Base-by-base conservation (phyloP, 2,113 vertebrate species). In the Takifugu flavidus region DNA sequence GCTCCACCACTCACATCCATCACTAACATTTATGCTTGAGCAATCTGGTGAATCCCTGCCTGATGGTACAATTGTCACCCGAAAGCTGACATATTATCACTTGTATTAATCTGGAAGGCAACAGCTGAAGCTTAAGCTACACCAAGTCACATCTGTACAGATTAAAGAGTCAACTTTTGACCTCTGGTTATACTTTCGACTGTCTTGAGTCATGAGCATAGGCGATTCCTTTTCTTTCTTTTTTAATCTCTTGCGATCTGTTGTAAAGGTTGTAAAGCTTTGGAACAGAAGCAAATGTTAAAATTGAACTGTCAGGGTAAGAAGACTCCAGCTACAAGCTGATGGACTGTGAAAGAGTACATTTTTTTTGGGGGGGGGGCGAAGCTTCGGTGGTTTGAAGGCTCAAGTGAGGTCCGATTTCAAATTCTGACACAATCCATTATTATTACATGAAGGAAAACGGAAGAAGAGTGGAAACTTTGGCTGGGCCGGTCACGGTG, bases 361-460 rank as follows among this genome's bases (percentile, higher is more conserved):
- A 34, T 34, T 2, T 39, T 11, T 20, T 20, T 20, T 1, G 20
- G 20, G 20, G 1, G 20, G 34, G 20, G n/a, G 3, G 46, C 3
- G 12, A 59, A 26, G 20, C 8, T 54, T 26, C 5, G 7, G 31
- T 34, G 6, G 39, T 54, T n/a, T 53, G 25, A 49, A 67, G 0
- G n/a, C 6, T 12, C 50, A 69, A 69, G 39, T 8, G 3, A 55
- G 52, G 3, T 6, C 15, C 2, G 12, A 51, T 75, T 59, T 45
- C 6, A 78, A 56, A 75, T 39, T 77, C 53, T 56, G 54, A 75
- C 59, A 47, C 3, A 52, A 53, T 34, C 29, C 46, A 61, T 79
- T 76, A 78, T 68, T 65, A 60, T 74, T 78, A 1, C 50, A 71
- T 70, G 63, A 70, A 63, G 56, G 39, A 50, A 44, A 31, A 20